A percentile compares a stretch with the other conserved stretches of the same genome.
Conservation (phyloP, 2,797 vertebrate species). For the Apogon hyalosoma region DNA sequence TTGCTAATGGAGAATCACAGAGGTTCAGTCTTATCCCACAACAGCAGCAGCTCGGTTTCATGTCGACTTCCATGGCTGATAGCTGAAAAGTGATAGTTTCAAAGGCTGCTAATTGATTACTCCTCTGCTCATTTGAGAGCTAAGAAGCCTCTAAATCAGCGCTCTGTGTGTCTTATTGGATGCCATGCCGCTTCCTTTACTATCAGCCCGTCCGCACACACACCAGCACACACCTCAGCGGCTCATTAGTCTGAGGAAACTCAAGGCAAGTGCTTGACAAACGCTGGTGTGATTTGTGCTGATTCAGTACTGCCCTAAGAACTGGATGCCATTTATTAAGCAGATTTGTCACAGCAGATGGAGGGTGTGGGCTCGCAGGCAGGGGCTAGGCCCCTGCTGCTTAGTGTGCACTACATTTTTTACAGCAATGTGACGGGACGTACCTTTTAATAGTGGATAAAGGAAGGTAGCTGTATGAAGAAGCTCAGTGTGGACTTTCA, state of each 20-base stretch:
- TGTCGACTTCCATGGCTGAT: conserved; percentile 1
- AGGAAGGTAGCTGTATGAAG: conserved; percentile 21
- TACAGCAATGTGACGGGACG: conserved; percentile 32
- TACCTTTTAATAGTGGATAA: conserved; percentile 33
- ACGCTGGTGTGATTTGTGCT: conserved; percentile 59
- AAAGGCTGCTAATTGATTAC: conserved; percentile 40
- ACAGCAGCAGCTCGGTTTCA: background rate
- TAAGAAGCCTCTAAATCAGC: conserved; percentile 31
- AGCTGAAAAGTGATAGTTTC: conserved; percentile 29
- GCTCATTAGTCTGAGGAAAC: conserved; percentile 62
- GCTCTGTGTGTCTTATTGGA: conserved; percentile 19
- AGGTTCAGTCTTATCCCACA: background rate
- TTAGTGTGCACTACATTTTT: conserved; percentile 40
- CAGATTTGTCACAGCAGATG: conserved; percentile 72
- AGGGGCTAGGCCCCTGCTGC: conserved; percentile 51
- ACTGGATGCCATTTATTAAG: conserved; percentile 63
- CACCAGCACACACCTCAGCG: conserved; percentile 38
- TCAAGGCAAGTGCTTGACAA: conserved; percentile 52
- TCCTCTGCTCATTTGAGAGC: conserved; percentile 40
- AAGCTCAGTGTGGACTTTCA: background rate
- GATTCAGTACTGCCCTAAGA: conserved; percentile 58
- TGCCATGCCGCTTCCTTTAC: conserved; percentile 17
- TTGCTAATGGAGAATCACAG: background rate
- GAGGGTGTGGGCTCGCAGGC: conserved; percentile 50
- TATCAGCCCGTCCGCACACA: conserved; percentile 13